Conservation (phyloP, 2,113 vertebrate species). For the Thermophis baileyi region DNA sequence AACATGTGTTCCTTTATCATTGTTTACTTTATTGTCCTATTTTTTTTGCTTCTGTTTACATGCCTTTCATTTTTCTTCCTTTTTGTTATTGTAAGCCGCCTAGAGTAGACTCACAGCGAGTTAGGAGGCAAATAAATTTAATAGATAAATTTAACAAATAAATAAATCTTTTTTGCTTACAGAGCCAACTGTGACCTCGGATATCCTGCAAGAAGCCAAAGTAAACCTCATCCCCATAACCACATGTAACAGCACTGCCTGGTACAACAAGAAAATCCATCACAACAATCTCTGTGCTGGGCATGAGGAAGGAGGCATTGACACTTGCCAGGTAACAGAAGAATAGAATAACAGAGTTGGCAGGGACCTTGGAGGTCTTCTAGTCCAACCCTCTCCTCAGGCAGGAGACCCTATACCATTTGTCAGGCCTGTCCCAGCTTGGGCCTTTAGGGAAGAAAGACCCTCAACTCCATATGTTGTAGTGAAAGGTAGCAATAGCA, state of each 20-base stretch:
- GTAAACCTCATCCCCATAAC: conserved; percentile 43
- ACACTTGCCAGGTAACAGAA: conserved; percentile 61
- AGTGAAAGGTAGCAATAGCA: neutral
- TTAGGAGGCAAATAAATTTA: neutral
- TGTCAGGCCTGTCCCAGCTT: neutral
- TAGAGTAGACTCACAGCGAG: neutral
- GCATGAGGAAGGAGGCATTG: conserved; percentile 51
- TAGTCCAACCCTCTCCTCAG: neutral
- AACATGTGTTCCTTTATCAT: neutral
- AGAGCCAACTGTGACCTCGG: neutral
- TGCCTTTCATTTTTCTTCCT: neutral
- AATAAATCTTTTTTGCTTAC: neutral
- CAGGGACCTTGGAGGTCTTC: neutral
- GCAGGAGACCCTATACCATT: neutral
- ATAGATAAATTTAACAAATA: neutral
- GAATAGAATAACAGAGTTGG: neutral
- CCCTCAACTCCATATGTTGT: neutral
- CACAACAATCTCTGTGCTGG: conserved; percentile 57
- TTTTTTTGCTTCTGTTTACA: neutral
- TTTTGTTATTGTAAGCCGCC: neutral
- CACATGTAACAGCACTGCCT: conserved; percentile 53
- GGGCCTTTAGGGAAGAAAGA: neutral
- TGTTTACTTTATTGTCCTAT: neutral
- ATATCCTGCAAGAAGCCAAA: conserved; percentile 46
- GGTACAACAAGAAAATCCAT: conserved; percentile 52